Conservation (phyloP, 1,140 invertebrate species). For the Bombus superbus region DNA sequence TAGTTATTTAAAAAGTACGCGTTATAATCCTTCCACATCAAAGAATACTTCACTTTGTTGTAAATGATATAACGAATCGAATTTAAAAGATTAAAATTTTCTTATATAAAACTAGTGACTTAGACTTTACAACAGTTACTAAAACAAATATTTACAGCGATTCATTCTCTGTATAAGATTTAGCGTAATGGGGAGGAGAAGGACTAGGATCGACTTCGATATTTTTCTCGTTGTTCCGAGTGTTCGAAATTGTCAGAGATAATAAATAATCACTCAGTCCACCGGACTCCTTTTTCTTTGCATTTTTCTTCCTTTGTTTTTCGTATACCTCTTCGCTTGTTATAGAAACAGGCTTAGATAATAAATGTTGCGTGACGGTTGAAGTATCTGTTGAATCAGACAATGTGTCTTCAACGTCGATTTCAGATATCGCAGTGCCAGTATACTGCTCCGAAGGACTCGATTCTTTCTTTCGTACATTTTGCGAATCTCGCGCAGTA, state of each 20-base stretch:
- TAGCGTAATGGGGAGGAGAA: constrained; percentile 27
- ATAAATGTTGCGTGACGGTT: constrained; percentile 45
- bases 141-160: constrained; percentile 67
- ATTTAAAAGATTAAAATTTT: constrained; percentile 5
- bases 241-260: constrained; percentile 67
- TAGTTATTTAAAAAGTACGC: constrained; percentile 28
- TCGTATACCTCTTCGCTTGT: not conserved
- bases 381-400: constrained; percentile 14
- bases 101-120: constrained; percentile 51
- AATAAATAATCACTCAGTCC: constrained; percentile 76
- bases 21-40: not conserved
- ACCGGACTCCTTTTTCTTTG: constrained; percentile 54
- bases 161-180: constrained; percentile 67
- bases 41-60: not conserved
- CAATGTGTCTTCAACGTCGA: not conserved
- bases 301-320: constrained; percentile 23
- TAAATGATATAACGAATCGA: constrained; percentile 11
- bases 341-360: constrained; percentile 3
- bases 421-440: constrained; percentile 1
- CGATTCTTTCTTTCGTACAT: not conserved
- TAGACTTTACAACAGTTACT: constrained; percentile 19
- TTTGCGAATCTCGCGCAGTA: not conserved
- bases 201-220: constrained; percentile 50
- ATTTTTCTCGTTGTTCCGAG: constrained; percentile 40
- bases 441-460: not conserved